Base-by-base conservation (phyloP, 2,113 vertebrate species). In the Mobula birostris region DNA sequence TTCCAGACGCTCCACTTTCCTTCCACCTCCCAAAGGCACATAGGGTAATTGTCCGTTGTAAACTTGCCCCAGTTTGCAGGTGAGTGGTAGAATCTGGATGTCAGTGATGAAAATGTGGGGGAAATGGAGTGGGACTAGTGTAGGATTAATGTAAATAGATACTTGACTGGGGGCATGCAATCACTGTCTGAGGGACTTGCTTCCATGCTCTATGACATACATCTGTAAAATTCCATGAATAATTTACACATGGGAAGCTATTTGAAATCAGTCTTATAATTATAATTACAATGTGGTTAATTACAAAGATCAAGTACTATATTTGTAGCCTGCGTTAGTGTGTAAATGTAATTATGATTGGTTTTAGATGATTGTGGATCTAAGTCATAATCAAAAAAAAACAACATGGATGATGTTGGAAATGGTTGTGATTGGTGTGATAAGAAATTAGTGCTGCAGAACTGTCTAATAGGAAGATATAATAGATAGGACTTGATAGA, bases 301-400 rank as follows among this genome's bases (percentile, higher is more conserved):
- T 83, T 56, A 56, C 80, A 56, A 58, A 56, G 80, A 83, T 83
- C 80, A 83, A 58, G 80, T 48, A 27, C 19, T 56, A 83, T 40
- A 58, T 83, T 83, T 83, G 80, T 83, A 7, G 19, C 21, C 56
- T 27, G 80, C 21, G 27, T 56, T 58, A 8, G 7, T 24, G 40
- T 21, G 7, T 83, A 83, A 83, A 83, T 83, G 80, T 83, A 83
- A 83, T 83, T 83, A 83, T 11, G 48, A 83, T 83, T 83, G 80
- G 80, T 58, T 9, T 83, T 58, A 56, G 80, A 82, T 48, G 79
- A 83, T 83, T 2, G 8, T 8, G 36, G 80, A 56, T 56, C 56
- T 83, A 56, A 56, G 56, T 56, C 56, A 56, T 83, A 83, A 82
- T 48, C 36, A 82, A 27, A 56, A 83, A 19, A 24, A 56, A 83